Conservation (phyloP, 2,888 invertebrate genomes). For the Melieria omissa region DNA sequence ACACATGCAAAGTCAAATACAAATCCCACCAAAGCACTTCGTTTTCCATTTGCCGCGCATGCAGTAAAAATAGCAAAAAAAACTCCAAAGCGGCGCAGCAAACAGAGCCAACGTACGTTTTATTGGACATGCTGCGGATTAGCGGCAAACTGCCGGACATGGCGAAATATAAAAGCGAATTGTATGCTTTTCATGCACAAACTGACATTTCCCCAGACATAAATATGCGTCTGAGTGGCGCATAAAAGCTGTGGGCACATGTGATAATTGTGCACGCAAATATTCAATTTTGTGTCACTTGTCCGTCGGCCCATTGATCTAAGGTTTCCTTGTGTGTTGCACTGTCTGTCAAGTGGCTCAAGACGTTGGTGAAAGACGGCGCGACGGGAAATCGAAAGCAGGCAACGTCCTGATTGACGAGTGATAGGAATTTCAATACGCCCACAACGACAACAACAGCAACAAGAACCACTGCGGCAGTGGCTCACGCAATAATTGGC, state of each 20-base stretch:
- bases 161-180: background rate
- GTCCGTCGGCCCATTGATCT: background rate
- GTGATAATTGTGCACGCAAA: conserved; percentile 13
- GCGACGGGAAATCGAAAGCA: too few relatives aligned
- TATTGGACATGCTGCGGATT: conserved; percentile 5
- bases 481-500: too few relatives aligned
- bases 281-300: background rate
- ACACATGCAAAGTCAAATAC: too few relatives aligned
- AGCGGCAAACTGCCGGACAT: background rate
- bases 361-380: too few relatives aligned
- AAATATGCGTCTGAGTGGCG: background rate
- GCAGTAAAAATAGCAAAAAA: background rate
- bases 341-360: too few relatives aligned
- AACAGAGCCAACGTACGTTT: conserved; percentile 30
- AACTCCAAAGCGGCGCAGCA: background rate
- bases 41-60: too few relatives aligned
- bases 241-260: background rate
- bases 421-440: too few relatives aligned
- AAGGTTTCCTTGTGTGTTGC: background rate
- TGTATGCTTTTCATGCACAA: conserved; percentile 14
- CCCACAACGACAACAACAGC: too few relatives aligned
- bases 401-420: too few relatives aligned
- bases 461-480: too few relatives aligned
- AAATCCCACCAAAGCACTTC: too few relatives aligned
- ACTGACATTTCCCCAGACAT: conserved; percentile 25